Evolutionary conservation across 2,797 vertebrate genomes (phyloP), one percentile per base, ranked within the genome.

Genomic region (Aratinga solstitialis): DNA sequence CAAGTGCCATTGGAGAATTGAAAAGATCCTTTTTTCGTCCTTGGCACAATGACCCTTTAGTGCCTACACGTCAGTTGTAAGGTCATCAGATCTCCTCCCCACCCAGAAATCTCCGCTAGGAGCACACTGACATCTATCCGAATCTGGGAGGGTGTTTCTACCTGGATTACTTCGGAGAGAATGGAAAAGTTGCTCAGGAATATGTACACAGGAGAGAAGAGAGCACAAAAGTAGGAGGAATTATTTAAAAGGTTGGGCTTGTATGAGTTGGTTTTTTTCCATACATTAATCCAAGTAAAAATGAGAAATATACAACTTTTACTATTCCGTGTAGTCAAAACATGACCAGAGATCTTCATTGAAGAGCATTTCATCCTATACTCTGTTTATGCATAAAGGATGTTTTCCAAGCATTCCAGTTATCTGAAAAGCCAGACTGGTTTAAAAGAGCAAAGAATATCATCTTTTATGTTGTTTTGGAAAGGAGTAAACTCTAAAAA

Each of bases 11-110:
- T 3, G 4, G 17, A 38, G 51, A 47, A 5, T 40, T 32, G 77
- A 34, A 19, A 15, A 30, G n/a, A n/a, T 9, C 45, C 24, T 7
- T 10, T 5, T 5, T 14, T 3, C 5, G 18, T 5, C 50, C 34
- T 17, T 14, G 67, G 38, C 27, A 12, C 2, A 10, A 1, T 18
- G 58, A 5, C 11, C 16, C 18, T 58, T 24, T 8, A 4, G 32
- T 14, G 23, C 50, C 54, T 2, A 1, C 16, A 1, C 0, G 4
- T 5, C 26, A 43, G 40, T 24, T 2, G 2, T 2, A 10, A 4
- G 65, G 23, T 4, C 18, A 2, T 8, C 22, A 13, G 61, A 3
- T 19, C 18, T 32, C 54, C 51, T 59, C 17, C 62, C 42, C 26
- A 3, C 21, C 23, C 47, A 3, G 36, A 7, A 20, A 19, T 7